A percentile compares a stretch with the other conserved stretches of the same genome.
Evolutionary conservation across 2,113 vertebrate species (phyloP).

Genomic region (Cromileptes altivelis): DNA sequence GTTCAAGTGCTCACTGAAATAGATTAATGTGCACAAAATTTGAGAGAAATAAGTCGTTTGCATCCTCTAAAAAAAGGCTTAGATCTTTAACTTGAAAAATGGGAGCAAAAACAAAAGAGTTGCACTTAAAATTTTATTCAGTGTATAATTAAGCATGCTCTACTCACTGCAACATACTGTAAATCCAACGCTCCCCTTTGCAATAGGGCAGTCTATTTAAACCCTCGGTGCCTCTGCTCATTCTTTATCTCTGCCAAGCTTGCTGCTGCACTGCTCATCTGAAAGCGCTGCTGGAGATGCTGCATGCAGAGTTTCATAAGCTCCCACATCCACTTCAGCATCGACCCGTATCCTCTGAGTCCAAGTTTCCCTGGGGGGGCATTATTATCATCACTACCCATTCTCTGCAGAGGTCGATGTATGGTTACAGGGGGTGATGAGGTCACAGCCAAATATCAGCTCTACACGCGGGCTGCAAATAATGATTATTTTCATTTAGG

Average conservation of each 20-base stretch:
- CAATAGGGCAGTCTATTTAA: background rate
- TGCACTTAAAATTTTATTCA: no score
- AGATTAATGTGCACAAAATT: no score
- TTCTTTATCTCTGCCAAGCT: constrained; percentile 16
- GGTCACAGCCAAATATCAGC: constrained; percentile 32
- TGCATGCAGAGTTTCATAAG: constrained; percentile 54
- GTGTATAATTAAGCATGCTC: background rate
- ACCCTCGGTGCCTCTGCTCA: background rate
- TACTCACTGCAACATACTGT: background rate
- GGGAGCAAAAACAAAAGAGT: no score
- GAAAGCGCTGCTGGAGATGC: constrained; percentile 35
- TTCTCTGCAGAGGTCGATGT: constrained; percentile 27
- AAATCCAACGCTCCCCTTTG: background rate
- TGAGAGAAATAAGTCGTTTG: no score
- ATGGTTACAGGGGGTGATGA: constrained; percentile 6
- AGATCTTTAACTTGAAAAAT: no score
- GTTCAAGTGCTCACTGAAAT: no score
- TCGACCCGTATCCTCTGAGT: constrained; percentile 23
- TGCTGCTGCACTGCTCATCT: constrained; percentile 31
- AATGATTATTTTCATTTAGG: background rate
- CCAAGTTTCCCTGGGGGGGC: constrained; percentile 23
- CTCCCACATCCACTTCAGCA: constrained; percentile 30
- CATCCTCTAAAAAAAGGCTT: no score
- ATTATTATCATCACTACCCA: constrained; percentile 32
- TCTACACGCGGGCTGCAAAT: background rate